These are phyloP conservation scores for Genyomyrus donnyi DNA, from an alignment of 2,113 vertebrate species.

Conservation along the genomic window DNA sequence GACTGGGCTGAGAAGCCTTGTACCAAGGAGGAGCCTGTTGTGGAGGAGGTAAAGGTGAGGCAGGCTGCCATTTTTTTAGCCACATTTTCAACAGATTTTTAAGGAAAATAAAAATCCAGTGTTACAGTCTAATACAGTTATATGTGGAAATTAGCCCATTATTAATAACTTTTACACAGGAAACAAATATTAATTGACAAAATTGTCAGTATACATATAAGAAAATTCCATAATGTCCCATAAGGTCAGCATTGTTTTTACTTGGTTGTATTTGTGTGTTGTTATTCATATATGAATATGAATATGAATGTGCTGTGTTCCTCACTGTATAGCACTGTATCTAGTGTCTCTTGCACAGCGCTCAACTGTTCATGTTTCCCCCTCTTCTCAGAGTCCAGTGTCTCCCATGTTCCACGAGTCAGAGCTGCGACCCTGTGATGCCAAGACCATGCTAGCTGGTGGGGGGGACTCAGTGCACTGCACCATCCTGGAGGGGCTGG, in stretches of 20 bases:
- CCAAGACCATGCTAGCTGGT: constrained; percentile 49
- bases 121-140: neutral
- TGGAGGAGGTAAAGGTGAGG: constrained; percentile 59
- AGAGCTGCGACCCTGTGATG: constrained; percentile 59
- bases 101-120: neutral
- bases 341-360: neutral
- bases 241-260: neutral
- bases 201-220: neutral
- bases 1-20: constrained; percentile 63
- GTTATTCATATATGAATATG: neutral
- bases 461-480: constrained; percentile 30
- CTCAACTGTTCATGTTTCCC: neutral
- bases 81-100: neutral
- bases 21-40: constrained; percentile 46
- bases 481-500: constrained; percentile 58
- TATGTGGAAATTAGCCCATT: neutral
- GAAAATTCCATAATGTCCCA: neutral
- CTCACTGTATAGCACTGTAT: neutral
- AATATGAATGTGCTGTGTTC: neutral
- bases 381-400: constrained; percentile 48
- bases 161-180: neutral
- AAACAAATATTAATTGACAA: neutral
- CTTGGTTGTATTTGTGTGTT: neutral
- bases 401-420: constrained; percentile 36
- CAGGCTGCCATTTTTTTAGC: neutral